Percentiles rank a stretch among this genome's conserved stretches.
These are phyloP conservation scores for Ispidina picta DNA, from an alignment of 2,797 vertebrate genomes.

Conservation along the genomic window DNA sequence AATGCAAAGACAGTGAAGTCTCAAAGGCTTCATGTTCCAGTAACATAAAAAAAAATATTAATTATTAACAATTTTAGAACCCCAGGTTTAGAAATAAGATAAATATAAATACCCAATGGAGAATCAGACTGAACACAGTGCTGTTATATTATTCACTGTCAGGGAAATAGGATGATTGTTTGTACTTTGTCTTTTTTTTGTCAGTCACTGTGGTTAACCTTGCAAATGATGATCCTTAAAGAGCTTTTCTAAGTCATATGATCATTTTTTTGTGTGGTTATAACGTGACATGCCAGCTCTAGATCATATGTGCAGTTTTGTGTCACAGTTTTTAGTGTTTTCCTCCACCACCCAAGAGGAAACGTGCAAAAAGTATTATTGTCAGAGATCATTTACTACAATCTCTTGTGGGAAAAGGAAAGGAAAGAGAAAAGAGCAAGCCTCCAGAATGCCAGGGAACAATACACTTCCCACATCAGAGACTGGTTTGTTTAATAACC, in stretches of 20 bases:
- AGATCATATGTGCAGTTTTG: constrained; percentile 1
- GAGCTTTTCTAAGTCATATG: neutral
- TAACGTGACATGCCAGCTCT: constrained; percentile 13
- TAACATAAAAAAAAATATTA: neutral
- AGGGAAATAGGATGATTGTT: neutral
- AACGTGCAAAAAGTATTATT: constrained; percentile 21
- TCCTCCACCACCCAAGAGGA: constrained; percentile 34
- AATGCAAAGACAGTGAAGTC: neutral
- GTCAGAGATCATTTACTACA: constrained; percentile 8
- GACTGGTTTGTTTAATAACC: constrained; percentile 59
- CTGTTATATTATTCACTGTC: neutral
- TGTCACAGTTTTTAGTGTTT: neutral
- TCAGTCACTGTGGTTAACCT: neutral
- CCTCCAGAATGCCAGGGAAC: constrained; percentile 25
- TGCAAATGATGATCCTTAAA: neutral
- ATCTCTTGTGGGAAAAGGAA: neutral
- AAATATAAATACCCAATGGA: neutral
- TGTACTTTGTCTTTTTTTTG: neutral
- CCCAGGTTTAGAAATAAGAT: neutral
- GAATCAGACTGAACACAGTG: neutral
- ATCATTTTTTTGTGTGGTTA: neutral
- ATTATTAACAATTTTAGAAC: neutral
- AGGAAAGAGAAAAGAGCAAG: neutral
- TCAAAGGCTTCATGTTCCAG: neutral
- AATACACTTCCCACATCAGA: constrained; percentile 54